Conservation (phyloP, 1,140 invertebrate genomes). For the Meloidogyne exigua region DNA sequence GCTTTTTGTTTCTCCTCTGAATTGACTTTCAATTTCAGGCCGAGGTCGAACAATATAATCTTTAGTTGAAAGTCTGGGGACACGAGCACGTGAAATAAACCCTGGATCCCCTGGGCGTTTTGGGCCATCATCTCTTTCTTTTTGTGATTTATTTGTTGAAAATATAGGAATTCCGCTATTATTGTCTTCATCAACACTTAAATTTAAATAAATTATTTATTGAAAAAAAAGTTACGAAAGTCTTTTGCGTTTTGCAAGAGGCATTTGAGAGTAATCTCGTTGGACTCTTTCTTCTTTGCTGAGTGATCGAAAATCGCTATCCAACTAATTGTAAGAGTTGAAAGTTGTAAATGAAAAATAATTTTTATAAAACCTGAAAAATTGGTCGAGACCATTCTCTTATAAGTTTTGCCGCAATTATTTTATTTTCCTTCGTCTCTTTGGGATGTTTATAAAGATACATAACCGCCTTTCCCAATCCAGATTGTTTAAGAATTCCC, state of each 20-base stretch:
- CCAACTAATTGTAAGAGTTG: conserved; percentile 51
- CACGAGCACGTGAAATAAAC: conserved; percentile 87
- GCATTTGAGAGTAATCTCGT: conserved; percentile 83
- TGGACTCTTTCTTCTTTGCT: conserved; percentile 77
- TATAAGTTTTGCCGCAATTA: conserved; percentile 84
- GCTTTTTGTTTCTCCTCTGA: conserved; percentile 48
- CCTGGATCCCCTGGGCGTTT: conserved; percentile 85
- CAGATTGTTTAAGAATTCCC: conserved; percentile 79
- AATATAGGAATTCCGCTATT: conserved; percentile 4
- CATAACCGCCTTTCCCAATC: conserved; percentile 95
- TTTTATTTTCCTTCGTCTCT: conserved; percentile 89
- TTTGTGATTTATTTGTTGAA: conserved; percentile 21
- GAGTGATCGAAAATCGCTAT: conserved; percentile 82
- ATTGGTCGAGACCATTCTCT: conserved; percentile 67
- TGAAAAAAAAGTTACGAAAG: conserved; percentile 26
- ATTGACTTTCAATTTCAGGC: conserved; percentile 68
- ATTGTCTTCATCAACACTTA: conserved; percentile 33
- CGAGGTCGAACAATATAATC: conserved; percentile 85
- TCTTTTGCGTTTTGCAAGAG: conserved; percentile 69
- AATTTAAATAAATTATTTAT: background rate
- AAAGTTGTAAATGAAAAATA: background rate
- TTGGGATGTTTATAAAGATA: conserved; percentile 97
- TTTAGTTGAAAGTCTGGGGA: conserved; percentile 89
- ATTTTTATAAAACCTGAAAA: conserved; percentile 43
- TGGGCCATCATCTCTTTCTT: conserved; percentile 28